Base-by-base conservation (phyloP, 2,888 invertebrate species). In the Phortica okadai region DNA sequence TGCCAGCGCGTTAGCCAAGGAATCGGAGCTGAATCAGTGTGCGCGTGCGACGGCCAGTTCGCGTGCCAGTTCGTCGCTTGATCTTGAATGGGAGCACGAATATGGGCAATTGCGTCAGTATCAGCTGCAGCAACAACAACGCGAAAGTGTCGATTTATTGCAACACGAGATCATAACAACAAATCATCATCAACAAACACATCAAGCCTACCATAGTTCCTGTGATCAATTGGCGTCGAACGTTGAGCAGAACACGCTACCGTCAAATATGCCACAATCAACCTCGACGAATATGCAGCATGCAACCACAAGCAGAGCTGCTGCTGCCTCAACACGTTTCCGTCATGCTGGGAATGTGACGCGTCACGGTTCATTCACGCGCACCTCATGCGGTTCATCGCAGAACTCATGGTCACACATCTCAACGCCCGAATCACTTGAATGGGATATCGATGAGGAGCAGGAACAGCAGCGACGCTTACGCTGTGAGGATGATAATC, bases 1-100 rank as follows among this genome's bases (percentile, higher is more conserved):
- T 78, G 90, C 91, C 78, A 87, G 90, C 72, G 82, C 82, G 25
- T 75, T 82, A 58, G 84, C 90, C 83, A 83, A 89, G 89, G 82
- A 92, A 79, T 88, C 91, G 25, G 87, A 86, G 21, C 79, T 89
- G 70, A 87, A 86, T 59, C 83, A 80, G 50, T 78, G 83, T 25
- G 72, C 81, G 4, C 83, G 83, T 67, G 75, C 74, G 16, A 16
- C 69, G 75, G 69, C 78, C 62, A 93, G 93, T 58, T 94, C 94
- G 44, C 93, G 94, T 45, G 93, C 93, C n/a, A 94, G 94, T 83
- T 91, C 91, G 41, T 95, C 95, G 5, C 89, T 95, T 76, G 95
- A 95, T 86, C 91, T 95, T 76, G 95, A 95, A 90, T 95, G 95
- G 95, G 95, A 95, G 90, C 94, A 94, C 85, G 95, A 95, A 91